Conservation (phyloP, 2,797 vertebrate species). For the Oryzias dopingdopingensis region DNA sequence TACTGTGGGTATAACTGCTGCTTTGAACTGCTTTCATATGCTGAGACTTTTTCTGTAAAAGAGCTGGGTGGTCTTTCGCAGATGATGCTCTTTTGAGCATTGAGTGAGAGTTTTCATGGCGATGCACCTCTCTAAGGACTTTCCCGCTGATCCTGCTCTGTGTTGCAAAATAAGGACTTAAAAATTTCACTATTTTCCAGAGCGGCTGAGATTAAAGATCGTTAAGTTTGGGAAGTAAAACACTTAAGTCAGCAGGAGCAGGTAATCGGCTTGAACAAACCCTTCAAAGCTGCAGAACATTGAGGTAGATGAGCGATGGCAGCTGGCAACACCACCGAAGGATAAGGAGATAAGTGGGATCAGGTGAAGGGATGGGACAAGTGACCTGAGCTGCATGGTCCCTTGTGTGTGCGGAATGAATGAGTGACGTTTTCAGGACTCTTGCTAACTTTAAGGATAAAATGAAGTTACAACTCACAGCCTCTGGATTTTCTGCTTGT, state of each 20-base stretch:
- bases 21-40: too few species aligned
- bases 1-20: too few species aligned
- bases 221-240: neutral
- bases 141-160: neutral
- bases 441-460: too few species aligned
- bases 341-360: conserved; percentile 1
- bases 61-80: too few species aligned
- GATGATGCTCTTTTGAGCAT: neutral
- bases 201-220: neutral
- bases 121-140: neutral
- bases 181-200: neutral
- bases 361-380: neutral
- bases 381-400: neutral
- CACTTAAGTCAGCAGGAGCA: neutral
- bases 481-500: neutral
- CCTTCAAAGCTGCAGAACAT: neutral
- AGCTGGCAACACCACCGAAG: neutral
- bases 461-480: too few species aligned
- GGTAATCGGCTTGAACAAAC: neutral
- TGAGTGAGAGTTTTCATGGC: neutral
- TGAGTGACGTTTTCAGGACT: too few species aligned
- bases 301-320: neutral
- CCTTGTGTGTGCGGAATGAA: too few species aligned
- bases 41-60: too few species aligned
- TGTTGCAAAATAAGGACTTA: neutral